These are phyloP conservation scores for Drosophila dives DNA, from an alignment of 2,888 invertebrate genomes.

Conservation along the genomic window DNA sequence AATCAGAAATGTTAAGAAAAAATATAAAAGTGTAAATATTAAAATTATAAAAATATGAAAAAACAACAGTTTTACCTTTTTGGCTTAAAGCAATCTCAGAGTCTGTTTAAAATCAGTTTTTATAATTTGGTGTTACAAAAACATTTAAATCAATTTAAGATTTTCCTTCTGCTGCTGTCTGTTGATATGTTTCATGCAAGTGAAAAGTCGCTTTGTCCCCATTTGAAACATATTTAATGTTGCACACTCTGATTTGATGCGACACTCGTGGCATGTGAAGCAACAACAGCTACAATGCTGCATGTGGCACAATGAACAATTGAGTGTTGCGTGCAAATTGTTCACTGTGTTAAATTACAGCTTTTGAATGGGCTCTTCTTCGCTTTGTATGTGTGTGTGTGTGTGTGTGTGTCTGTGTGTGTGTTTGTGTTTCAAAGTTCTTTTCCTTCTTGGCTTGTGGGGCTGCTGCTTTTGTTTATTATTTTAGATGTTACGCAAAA, in stretches of 20 bases:
- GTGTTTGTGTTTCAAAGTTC: slow-evolving; percentile 24
- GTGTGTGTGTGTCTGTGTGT: slow-evolving; percentile 22
- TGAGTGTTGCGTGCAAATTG: slow-evolving; percentile 44
- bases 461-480: slow-evolving; percentile 26
- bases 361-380: slow-evolving; percentile 32
- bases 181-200: neutral
- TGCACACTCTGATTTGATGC: slow-evolving; percentile 1
- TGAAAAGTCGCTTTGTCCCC: neutral
- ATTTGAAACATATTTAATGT: neutral
- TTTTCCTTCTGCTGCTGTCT: neutral
- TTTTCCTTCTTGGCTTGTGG: slow-evolving; percentile 7
- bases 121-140: neutral
- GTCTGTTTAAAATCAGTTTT: neutral
- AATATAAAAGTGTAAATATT: neutral
- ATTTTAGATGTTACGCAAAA: slow-evolving; percentile 37
- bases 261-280: neutral
- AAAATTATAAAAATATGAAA: neutral
- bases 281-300: neutral
- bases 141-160: neutral
- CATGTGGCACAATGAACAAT: slow-evolving; percentile 21
- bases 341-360: slow-evolving; percentile 48
- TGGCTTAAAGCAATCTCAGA: neutral
- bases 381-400: slow-evolving; percentile 22
- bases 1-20: neutral
- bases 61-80: neutral